Evolutionary conservation across 2,797 vertebrate genomes (phyloP).

Genomic region (Semotilus atromaculatus): DNA sequence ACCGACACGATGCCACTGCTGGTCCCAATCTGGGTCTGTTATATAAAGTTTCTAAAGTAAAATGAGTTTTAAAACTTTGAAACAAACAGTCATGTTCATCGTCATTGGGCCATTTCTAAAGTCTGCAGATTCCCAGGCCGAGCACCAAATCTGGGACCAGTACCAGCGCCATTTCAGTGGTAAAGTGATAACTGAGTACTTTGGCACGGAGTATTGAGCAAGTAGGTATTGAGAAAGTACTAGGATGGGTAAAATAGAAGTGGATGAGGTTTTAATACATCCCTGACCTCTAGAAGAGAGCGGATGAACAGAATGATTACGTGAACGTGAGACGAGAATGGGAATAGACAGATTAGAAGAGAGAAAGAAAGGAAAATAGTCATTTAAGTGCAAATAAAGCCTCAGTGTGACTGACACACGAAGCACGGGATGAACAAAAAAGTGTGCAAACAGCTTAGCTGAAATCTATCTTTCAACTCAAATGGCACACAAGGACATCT

Average conservation of each 20-base stretch:
- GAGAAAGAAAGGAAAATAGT: background rate
- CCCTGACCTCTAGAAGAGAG: background rate
- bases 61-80: background rate
- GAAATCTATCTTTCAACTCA: background rate
- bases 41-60: background rate
- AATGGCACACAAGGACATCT: slow-evolving; percentile 1
- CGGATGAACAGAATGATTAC: background rate
- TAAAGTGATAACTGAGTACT: background rate
- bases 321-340: background rate
- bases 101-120: background rate
- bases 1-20: background rate
- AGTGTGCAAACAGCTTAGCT: slow-evolving; percentile 13
- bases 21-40: background rate
- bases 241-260: background rate
- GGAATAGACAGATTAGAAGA: background rate
- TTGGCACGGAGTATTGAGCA: background rate
- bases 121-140: background rate
- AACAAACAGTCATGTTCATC: background rate
- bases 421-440: background rate
- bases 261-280: slow-evolving; percentile 12
- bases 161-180: background rate
- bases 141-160: slow-evolving; percentile 16
- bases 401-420: background rate
- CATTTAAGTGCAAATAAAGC: slow-evolving; percentile 33
- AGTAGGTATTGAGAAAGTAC: background rate